Conservation (phyloP, 2,797 vertebrate genomes). For the Amphiprion clarkii region DNA sequence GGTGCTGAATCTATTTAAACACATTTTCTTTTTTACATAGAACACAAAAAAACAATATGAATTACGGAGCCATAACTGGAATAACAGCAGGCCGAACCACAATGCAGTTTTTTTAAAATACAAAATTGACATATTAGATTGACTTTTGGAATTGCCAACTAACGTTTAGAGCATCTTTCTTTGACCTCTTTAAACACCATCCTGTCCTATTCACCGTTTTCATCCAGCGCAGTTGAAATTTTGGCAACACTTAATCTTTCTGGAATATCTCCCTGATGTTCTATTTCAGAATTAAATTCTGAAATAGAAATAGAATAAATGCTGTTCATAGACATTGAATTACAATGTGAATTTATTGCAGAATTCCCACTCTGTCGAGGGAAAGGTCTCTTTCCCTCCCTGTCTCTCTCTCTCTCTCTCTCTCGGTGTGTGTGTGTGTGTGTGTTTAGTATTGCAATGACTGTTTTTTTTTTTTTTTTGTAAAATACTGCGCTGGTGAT, state of each 20-base stretch:
- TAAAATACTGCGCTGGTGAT: background rate
- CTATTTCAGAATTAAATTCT: background rate
- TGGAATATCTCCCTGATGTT: background rate
- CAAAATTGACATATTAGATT: background rate
- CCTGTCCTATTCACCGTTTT: background rate
- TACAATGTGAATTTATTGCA: background rate
- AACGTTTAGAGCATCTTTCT: background rate
- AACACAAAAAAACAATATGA: rapidly evolving
- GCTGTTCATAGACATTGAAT: background rate
- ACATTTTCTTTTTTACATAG: no score
- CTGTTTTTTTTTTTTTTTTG: background rate
- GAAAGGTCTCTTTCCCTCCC: background rate
- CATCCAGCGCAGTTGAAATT: background rate
- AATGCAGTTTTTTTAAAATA: background rate
- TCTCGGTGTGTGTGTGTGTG: no score
- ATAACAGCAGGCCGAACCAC: background rate
- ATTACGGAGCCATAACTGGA: background rate
- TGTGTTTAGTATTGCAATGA: no score
- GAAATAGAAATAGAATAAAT: no score
- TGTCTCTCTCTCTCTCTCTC: no score
- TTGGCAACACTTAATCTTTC: no score
- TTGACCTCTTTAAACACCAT: background rate
- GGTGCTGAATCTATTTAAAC: constrained; percentile 41
- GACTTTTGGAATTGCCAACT: background rate
- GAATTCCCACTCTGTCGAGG: background rate